Base-by-base conservation (phyloP, 1,140 invertebrate species). In the Orchesella cincta region DNA sequence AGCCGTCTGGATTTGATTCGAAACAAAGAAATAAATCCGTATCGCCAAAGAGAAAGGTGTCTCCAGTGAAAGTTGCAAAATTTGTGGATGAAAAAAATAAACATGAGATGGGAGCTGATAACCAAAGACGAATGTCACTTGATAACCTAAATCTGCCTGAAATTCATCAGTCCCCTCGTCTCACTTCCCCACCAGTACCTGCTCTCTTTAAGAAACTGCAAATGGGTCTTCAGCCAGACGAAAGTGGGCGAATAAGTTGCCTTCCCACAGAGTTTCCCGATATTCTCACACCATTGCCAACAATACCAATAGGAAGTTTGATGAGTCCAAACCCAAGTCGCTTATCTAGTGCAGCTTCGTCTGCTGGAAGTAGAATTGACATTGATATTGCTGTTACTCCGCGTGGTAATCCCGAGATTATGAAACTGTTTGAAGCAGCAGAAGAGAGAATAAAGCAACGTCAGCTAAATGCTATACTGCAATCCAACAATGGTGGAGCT, bases 201-300 rank as follows among this genome's bases (percentile, higher is more conserved):
- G 80, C 80, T 35, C 20, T 81, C n/a, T 29, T 77, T 0, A 81
- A 78, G 36, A 78, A 78, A 76, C 71, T 81, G 54, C 74, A 73
- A 46, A 77, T 77, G 52, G 79, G 79, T 1, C 74, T 78, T n/a
- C 72, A 52, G 34, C 54, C 76, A 20, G 76, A 80, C 14, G 79
- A 80, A 34, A 54, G 31, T 36, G 74, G 36, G 18, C 29, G 72
- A n/a, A 23, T 78, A 57, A 67, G 35, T 29, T 29, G 36, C 16
- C 52, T 73, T n/a, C 73, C 76, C 5, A 18, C 36, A 26, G 33
- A 51, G 28, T 39, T 73, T 29, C 51, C 46, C 26, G 34, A 74
- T 64, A 29, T 74, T n/a, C 34, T 57, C 8, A 26, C 39, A 39
- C 73, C 73, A 14, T 26, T 57, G 1, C 73, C 73, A 12, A 14